Evolutionary conservation across 2,113 vertebrate species (phyloP), one percentile per base, ranked within the genome.

Genomic region (Rhegmatorhina hoffmannsi): DNA sequence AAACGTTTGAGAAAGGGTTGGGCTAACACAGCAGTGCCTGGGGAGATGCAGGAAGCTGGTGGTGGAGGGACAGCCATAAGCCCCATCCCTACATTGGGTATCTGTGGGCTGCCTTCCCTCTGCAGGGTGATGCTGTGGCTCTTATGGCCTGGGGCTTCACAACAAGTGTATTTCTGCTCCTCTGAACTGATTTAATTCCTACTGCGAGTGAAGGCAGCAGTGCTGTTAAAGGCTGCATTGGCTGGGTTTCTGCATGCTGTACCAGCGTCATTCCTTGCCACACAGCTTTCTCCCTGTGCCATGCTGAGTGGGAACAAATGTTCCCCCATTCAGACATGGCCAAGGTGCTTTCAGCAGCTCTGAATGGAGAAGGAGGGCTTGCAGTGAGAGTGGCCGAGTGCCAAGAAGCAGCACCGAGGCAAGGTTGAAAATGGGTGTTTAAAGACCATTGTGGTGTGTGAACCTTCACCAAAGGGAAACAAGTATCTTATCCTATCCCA

Each of bases 71-170:
- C 47, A 49, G 25, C 33, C 4, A 0, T 7, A 20, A 7, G 3
- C 24, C 29, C 36, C 2, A 2, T 38, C 17, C 29, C 9, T 13
- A 33, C 14, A 5, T 4, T 0, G 0, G 21, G 50, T 20, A 19
- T 18, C 83, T 6, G 9, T 6, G 31, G n/a, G 70, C 66, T 62
- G 66, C 21, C 8, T 60, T 11, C 38, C 33, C 18, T 47, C 12
- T 7, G 13, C 4, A 0, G 60, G 20, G 70, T 4, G 0, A 6
- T 11, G 67, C 75, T 1, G 0, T 3, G 59, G 34, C 43, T 59
- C 43, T 34, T 18, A 2, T 0, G 6, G 19, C 2, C 1, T 5
- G 50, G 33, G 6, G 6, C 56, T 68, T 78, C 82, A 43, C 66
- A 23, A 1, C 4, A 6, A 8, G 24, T 0, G 3, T 13, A 16